Evolutionary conservation across 2,113 vertebrate genomes (phyloP).

Genomic region (Halichoerus grypus): DNA sequence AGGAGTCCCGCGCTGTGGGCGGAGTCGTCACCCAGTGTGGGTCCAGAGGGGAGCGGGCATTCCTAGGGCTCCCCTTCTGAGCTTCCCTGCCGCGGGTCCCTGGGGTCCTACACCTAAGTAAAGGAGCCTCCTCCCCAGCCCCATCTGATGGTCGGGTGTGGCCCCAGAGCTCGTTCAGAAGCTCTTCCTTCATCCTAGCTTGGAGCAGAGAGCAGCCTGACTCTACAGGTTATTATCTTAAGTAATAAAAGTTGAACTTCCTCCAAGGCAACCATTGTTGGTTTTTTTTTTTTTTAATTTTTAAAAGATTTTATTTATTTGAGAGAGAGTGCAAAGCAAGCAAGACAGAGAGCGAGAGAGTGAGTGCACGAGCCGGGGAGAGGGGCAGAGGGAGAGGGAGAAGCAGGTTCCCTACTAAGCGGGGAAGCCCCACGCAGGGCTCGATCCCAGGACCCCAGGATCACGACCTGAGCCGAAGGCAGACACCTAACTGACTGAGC

Average conservation of each 20-base stretch:
- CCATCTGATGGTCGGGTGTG: background rate
- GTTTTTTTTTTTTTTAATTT: too few species aligned
- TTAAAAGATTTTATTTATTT: too few species aligned
- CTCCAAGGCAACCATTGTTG: background rate
- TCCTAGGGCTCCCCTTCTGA: background rate
- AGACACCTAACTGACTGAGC: background rate
- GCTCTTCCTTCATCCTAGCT: background rate
- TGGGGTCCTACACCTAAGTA: background rate
- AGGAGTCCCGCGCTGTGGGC: background rate
- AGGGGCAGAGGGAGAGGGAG: background rate
- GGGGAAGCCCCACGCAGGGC: background rate
- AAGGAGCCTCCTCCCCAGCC: background rate
- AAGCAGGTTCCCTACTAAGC: background rate
- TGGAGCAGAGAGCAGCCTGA: background rate
- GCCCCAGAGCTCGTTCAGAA: background rate
- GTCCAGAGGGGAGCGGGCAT: accelerated
- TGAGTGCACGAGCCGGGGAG: too few species aligned
- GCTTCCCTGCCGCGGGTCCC: background rate
- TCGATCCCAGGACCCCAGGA: background rate
- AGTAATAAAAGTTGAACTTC: background rate
- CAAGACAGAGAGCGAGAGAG: too few species aligned
- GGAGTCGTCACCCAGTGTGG: accelerated
- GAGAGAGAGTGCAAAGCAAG: too few species aligned
- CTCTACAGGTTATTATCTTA: background rate
- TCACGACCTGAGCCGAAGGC: background rate